These are phyloP conservation scores for Cantharis rufa DNA, from an alignment of 2,888 invertebrate species.

Conservation along the genomic window DNA sequence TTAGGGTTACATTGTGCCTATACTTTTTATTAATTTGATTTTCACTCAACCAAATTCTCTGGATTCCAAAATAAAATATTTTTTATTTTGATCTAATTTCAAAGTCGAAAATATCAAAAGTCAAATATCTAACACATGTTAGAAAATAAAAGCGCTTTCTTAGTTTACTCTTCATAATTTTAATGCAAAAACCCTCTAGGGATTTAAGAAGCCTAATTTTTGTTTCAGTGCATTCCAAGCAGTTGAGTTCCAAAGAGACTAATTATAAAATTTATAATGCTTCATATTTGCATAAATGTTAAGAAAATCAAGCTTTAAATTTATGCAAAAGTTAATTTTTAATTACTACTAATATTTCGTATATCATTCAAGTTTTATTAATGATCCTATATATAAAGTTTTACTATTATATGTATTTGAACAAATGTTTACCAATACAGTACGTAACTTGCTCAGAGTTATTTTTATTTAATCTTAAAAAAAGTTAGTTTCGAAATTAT, in stretches of 20 bases:
- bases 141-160: slow-evolving; percentile 18
- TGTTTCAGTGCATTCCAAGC: slow-evolving; percentile 40
- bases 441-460: too few relatives aligned
- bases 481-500: too few relatives aligned
- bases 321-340: neutral
- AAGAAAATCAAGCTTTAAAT: slow-evolving; percentile 7
- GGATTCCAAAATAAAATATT: neutral
- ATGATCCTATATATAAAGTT: neutral
- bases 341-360: neutral
- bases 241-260: slow-evolving; percentile 45
- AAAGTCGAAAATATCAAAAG: neutral
- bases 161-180: slow-evolving; percentile 38
- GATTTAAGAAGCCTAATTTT: slow-evolving; percentile 46
- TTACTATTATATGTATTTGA: neutral
- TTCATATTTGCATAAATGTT: slow-evolving; percentile 45
- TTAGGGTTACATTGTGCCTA: neutral
- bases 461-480: too few relatives aligned
- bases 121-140: slow-evolving; percentile 10
- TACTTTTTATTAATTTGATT: neutral
- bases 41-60: neutral
- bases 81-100: neutral
- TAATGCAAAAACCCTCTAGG: slow-evolving; percentile 38
- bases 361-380: neutral
- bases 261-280: slow-evolving; percentile 49
- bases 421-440: too few relatives aligned